These are phyloP conservation scores for Elmis aenea DNA, from an alignment of 2,888 invertebrate genomes.

Conservation along the genomic window DNA sequence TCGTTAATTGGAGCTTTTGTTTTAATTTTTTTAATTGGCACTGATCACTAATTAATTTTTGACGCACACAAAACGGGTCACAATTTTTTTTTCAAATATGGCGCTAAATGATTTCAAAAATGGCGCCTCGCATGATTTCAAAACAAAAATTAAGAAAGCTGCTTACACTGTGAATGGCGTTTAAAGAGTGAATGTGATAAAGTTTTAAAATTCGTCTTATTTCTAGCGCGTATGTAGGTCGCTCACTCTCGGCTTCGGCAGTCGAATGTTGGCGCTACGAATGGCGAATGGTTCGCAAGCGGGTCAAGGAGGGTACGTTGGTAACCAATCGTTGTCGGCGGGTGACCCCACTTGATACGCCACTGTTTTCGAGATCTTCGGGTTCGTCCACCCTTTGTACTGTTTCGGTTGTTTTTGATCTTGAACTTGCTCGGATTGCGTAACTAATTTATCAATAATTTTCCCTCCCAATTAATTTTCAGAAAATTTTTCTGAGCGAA, in stretches of 20 bases:
- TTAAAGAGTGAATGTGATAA: constrained; percentile 46
- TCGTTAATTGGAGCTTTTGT: too few relatives aligned
- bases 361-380: constrained; percentile 7
- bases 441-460: too few relatives aligned
- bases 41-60: too few relatives aligned
- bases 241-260: constrained; percentile 34
- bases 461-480: too few relatives aligned
- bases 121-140: background rate
- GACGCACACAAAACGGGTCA: too few relatives aligned
- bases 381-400: background rate
- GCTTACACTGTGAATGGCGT: constrained; percentile 43
- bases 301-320: constrained; percentile 39
- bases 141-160: constrained; percentile 1
- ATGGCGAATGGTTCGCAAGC: constrained; percentile 37
- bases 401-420: background rate
- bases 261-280: constrained; percentile 31
- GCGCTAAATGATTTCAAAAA: too few relatives aligned
- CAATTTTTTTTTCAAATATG: too few relatives aligned
- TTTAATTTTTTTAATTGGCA: too few relatives aligned
- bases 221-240: constrained; percentile 47
- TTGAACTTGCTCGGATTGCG: constrained; percentile 8
- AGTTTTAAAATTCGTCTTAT: constrained; percentile 48
- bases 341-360: constrained; percentile 9
- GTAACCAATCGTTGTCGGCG: constrained; percentile 8
- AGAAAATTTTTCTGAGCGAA: too few relatives aligned